Evolutionary conservation across 1,140 invertebrate species (phyloP), one percentile per base, ranked within the genome.

Genomic region (Philaenus spumarius): DNA sequence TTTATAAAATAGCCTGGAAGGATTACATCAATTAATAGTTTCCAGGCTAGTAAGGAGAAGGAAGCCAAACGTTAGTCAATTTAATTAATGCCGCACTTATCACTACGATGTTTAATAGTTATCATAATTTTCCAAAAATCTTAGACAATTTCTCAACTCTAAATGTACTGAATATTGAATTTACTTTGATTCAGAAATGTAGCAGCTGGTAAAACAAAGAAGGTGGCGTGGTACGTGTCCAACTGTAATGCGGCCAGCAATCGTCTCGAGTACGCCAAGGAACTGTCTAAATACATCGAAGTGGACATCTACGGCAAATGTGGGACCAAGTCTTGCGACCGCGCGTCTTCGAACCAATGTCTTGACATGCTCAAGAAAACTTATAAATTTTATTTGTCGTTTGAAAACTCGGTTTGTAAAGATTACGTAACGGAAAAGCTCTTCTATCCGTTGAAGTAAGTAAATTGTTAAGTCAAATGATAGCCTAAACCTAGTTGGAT

Each of bases 381-480:
- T 51, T 98, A 98, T 75, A 98, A 98, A 72, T 98, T 98, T 75
- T 98, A 98, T 73, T 78, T 98, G 42, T 90, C 95, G 0, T 98
- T 98, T 69, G 93, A 97, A 74, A 98, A 98, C 73, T 94, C 93
- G 0, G 94, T 97, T 66, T 98, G 95, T 72, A 81, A 83, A 45
- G 94, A 97, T 72, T 98, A 98, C 71, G 90, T 97, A 46, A 97
- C 95, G 0, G 95, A 97, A 70, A 98, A 98, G 71, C 93, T 97
- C 71, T 97, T 93, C 69, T 95, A 95, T 71, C 92, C 90, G 50
- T 75, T 96, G 15, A 82, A 85, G 87, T 90, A 77, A 79, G 80
- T 68, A 53, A 46, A 46, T 17, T 19, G 19, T n/a, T n/a, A n/a
- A n/a, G n/a, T n/a, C n/a, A n/a, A n/a, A n/a, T n/a, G n/a, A n/a